These are phyloP conservation scores for Drosophila pegasa DNA, from an alignment of 2,888 invertebrate genomes.

Conservation along the genomic window DNA sequence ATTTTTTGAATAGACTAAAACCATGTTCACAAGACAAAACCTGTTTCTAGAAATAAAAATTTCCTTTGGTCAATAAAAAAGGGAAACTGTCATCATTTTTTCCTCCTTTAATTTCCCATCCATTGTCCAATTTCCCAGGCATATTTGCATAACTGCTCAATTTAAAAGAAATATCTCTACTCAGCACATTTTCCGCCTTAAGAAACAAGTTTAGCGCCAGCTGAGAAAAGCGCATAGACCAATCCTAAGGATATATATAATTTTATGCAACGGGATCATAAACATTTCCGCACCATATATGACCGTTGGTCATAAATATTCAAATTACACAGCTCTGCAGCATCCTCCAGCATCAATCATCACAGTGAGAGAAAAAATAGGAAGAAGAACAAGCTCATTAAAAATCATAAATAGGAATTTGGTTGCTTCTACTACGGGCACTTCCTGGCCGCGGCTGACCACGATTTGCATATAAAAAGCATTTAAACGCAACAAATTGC, in stretches of 20 bases:
- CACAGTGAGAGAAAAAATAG: background rate
- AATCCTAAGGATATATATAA: constrained; percentile 29
- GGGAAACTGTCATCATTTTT: background rate
- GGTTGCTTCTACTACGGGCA: constrained; percentile 41
- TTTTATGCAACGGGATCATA: constrained; percentile 72
- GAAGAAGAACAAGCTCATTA: constrained; percentile 68
- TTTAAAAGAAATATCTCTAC: constrained; percentile 46
- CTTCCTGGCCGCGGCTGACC: constrained; percentile 60
- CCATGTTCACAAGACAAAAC: too few relatives aligned
- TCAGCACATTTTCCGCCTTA: constrained; percentile 60
- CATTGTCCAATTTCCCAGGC: constrained; percentile 36
- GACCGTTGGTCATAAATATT: constrained; percentile 84
- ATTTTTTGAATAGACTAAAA: background rate
- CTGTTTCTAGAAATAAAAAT: background rate
- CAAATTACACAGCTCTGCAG: constrained; percentile 65
- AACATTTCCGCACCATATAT: constrained; percentile 83
- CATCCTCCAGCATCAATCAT: constrained; percentile 76
- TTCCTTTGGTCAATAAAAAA: background rate
- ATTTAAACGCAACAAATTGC: constrained; percentile 78
- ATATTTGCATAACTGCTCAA: constrained; percentile 64
- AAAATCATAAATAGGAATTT: constrained; percentile 65
- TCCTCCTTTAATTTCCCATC: background rate
- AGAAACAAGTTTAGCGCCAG: constrained; percentile 64
- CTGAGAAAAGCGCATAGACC: constrained; percentile 33
- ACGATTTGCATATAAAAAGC: constrained; percentile 81